Evolutionary conservation across 2,113 vertebrate genomes (phyloP).

Genomic region (Casuarius casuarius): DNA sequence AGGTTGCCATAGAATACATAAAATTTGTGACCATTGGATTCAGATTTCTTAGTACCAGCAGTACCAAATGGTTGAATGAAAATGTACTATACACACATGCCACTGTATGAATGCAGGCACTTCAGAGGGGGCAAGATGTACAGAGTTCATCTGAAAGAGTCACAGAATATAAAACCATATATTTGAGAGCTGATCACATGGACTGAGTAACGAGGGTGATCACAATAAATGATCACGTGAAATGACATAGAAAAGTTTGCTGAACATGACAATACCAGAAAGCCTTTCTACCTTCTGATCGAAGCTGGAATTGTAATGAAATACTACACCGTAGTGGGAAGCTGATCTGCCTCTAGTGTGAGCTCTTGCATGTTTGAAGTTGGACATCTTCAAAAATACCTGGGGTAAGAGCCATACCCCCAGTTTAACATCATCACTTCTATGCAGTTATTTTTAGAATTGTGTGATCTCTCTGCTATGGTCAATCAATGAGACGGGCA

Average conservation of each 20-base stretch:
- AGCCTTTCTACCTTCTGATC: background rate
- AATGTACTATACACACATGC: background rate
- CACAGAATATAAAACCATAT: accelerated
- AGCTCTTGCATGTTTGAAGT: background rate
- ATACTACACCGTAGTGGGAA: background rate
- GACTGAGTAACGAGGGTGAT: background rate
- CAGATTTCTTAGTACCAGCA: background rate
- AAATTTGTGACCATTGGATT: background rate
- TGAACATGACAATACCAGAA: background rate
- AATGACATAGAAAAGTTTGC: background rate
- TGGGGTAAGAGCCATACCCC: constrained; percentile 29
- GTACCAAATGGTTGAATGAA: background rate
- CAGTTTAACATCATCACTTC: background rate
- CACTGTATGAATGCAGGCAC: background rate
- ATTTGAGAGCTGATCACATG: background rate
- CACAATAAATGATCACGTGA: background rate
- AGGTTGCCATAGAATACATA: background rate
- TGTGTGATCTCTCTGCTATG: background rate
- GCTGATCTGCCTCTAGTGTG: background rate
- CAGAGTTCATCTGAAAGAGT: background rate
- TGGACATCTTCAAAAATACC: background rate
- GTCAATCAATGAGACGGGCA: background rate
- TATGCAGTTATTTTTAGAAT: background rate
- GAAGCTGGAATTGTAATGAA: background rate
- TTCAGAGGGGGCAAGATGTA: background rate